A percentile compares a stretch with the other conserved stretches of the same genome.
Evolutionary conservation across 2,113 vertebrate species (phyloP).

Genomic region (Brienomyrus longianalis): DNA sequence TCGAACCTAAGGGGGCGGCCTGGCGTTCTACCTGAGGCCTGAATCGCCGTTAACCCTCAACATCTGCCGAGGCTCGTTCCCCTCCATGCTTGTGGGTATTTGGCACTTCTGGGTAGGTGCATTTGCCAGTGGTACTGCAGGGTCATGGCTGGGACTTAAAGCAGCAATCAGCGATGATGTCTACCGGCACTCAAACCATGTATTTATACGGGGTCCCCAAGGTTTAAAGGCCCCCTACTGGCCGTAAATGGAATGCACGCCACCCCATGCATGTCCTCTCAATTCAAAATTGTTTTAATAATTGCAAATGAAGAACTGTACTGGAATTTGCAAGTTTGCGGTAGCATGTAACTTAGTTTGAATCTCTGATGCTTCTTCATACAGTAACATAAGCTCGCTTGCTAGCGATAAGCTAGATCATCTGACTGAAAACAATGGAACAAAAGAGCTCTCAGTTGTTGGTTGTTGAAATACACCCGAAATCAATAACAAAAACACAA

Average conservation of each 20-base stretch:
- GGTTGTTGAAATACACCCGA: no score
- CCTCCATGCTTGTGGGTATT: background rate
- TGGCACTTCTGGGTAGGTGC: background rate
- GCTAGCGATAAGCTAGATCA: no score
- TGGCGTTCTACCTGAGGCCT: background rate
- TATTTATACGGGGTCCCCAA: background rate
- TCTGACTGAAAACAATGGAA: no score
- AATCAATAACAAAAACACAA: no score
- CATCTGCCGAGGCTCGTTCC: background rate
- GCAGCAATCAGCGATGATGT: background rate
- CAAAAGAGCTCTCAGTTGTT: no score
- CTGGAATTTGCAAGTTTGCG: no score
- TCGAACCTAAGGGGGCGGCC: slow-evolving; percentile 56
- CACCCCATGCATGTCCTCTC: no score
- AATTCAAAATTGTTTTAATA: no score
- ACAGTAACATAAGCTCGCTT: no score
- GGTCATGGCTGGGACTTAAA: background rate
- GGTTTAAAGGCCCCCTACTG: background rate
- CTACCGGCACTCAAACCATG: background rate
- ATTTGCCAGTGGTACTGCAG: background rate
- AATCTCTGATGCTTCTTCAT: no score
- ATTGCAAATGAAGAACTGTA: no score
- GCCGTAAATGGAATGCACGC: background rate
- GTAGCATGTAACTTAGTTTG: no score
- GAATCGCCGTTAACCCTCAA: slow-evolving; percentile 13